Evolutionary conservation across 2,113 vertebrate species (phyloP), one percentile per base, ranked within the genome.

Genomic region (Trematomus loennbergii): DNA sequence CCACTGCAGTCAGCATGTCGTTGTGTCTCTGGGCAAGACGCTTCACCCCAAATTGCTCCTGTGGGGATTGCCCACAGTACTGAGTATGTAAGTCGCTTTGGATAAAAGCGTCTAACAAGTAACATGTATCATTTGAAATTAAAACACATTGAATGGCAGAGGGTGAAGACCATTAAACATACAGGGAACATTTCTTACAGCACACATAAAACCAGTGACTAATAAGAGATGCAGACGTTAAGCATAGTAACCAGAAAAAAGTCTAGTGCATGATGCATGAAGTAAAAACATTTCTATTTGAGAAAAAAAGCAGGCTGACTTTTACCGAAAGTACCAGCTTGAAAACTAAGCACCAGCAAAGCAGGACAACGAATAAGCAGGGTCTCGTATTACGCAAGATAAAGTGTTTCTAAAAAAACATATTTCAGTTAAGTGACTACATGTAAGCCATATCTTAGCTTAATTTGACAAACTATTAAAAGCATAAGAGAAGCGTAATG

Each of bases 301-400:
- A 83, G 52, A 77, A 83, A 79, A 83, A 79, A 74, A 3, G 0
- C 69, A 53, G 67, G 65, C 83, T 46, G 48, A 86, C 80, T 66
- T 40, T 40, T 60, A 78, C 74, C 66, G 78, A 29, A 61, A 77
- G 61, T 36, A 50, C 69, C 58, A 81, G 72, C 20, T 85, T 83
- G 58, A 78, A 33, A 69, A 86, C 68, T 83, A 91, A 94, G 89
- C 92, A 93, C 87, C 81, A 64, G 74, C 68, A 81, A 76, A 16
- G 55, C 75, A 72, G 69, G 29, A 69, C 63, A 72, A 79, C 12
- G 43, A 12, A 60, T 25, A 13, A 55, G 29, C 29, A 29, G 29
- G 29, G 3, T 4, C 29, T 29, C n/a, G 29, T 3, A 29, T 40
- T 40, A 8, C 46, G 12, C 46, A 48, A 48, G 20, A 1, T 16